phyloP scores from a whole-genome alignment of 2,797 vertebrate genomes.

The Acanthopagrus latus region DNA sequence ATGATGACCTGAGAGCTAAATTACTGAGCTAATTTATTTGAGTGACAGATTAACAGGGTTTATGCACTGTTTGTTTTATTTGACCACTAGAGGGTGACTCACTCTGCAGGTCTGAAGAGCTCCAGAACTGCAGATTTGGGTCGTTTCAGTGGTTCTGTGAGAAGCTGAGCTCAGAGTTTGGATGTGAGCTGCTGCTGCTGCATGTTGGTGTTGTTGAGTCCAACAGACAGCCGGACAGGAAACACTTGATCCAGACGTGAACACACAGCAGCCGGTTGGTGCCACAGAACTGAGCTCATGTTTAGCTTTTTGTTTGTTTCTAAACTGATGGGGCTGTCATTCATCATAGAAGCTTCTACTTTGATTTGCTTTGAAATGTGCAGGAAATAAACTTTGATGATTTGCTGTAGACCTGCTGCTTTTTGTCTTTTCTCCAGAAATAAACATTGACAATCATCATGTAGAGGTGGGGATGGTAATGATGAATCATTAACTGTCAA shows the following conservation, averaged over 20 bases:
- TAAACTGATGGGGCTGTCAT: constrained; percentile 19
- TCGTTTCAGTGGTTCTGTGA: neutral
- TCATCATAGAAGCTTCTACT: constrained; percentile 31
- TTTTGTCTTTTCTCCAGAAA: too few relatives aligned
- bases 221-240: neutral
- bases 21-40: constrained; percentile 67
- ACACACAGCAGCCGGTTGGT: neutral
- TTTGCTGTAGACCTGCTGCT: constrained; percentile 53
- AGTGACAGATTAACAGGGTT: constrained; percentile 4
- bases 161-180: neutral
- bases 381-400: constrained; percentile 71
- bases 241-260: neutral
- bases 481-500: too few relatives aligned
- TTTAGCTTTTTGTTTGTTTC: constrained; percentile 6
- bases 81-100: constrained; percentile 57
- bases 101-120: neutral
- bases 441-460: too few relatives aligned
- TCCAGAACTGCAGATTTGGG: neutral
- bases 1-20: constrained; percentile 17
- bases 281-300: neutral
- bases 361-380: constrained; percentile 74
- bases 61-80: constrained; percentile 31
- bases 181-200: neutral
- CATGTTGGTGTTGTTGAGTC: neutral
- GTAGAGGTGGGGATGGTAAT: too few relatives aligned